Base-by-base conservation (phyloP, 2,113 vertebrate genomes). In the Anarhynchus alexandrinus region DNA sequence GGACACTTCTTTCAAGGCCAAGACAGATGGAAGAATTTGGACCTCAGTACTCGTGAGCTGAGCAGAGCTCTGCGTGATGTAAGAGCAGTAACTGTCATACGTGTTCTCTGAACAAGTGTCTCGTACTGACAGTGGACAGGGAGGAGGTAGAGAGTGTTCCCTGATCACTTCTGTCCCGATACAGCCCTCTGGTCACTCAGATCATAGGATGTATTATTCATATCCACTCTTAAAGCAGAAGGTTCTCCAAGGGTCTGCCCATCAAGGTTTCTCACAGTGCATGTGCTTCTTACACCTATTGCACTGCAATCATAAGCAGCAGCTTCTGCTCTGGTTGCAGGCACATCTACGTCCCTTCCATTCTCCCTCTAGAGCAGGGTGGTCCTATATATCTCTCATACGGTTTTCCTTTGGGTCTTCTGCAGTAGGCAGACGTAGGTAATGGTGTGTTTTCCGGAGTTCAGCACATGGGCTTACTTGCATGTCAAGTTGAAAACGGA, bases 81-180 rank as follows among this genome's bases (percentile, higher is more conserved):
- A 8, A 15, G 40, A 58, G 59, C 59, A 49, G 69, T 11, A 43
- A 11, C 42, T 26, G 38, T 2, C 72, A 15, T 0, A 0, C 1
- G 2, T 20, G 36, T 34, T 43, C 70, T 38, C 62, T 65, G 84
- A 52, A 12, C 2, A 1, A 45, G 45, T 9, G 32, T 51, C 45
- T 89, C 6, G 0, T 9, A 1, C 61, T n/a, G 70, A 26, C 25
- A 21, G 12, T 11, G 71, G 57, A 15, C 7, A 11, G 57, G 64
- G 15, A 47, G 34, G 34, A 45, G 34, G 18, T 18, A 23, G 32
- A 17, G 30, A 40, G 12, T 7, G 26, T 22, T 47, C 19, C 45
- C 62, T 27, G 20, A 5, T 40, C 65, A 2, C 12, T 32, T 26
- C 14, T n/a, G 30, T 61, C 20, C 45, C 43, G 18, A 6, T n/a